Evolutionary conservation across 2,888 invertebrate genomes (phyloP).

Genomic region (Agrilus mali): DNA sequence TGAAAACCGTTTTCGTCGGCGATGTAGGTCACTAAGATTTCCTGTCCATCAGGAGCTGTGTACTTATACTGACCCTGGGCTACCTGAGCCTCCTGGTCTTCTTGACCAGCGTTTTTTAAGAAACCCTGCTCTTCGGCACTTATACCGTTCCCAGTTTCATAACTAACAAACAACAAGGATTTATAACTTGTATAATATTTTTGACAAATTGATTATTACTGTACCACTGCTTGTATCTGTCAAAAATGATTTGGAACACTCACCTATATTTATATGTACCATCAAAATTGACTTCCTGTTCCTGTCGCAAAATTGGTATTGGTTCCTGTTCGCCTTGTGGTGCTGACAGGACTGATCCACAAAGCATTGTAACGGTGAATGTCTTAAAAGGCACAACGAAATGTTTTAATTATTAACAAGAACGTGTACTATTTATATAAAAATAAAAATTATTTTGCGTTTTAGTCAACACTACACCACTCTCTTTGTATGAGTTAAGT

Average conservation of each 20-base stretch:
- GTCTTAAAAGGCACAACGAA: slow-evolving; percentile 1
- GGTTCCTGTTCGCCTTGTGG: slow-evolving; percentile 38
- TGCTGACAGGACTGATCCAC: slow-evolving; percentile 17
- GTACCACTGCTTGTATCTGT: too few species aligned
- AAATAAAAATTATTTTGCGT: too few species aligned
- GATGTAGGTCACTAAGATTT: slow-evolving; percentile 42
- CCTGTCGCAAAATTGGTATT: slow-evolving; percentile 53
- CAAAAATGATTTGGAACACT: not conserved
- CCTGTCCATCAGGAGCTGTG: slow-evolving; percentile 41
- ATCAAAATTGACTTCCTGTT: slow-evolving; percentile 55
- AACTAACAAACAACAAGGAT: too few species aligned
- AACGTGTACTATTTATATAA: too few species aligned
- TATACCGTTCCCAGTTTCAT: slow-evolving; percentile 48
- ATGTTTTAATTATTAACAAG: too few species aligned
- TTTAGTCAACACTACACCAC: too few species aligned
- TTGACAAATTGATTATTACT: too few species aligned
- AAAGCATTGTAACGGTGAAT: slow-evolving; percentile 11
- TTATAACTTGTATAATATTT: too few species aligned
- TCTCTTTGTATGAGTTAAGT: too few species aligned
- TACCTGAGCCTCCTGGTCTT: slow-evolving; percentile 41
- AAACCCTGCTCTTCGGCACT: slow-evolving; percentile 44
- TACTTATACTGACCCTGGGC: slow-evolving; percentile 45
- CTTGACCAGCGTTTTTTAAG: slow-evolving; percentile 41
- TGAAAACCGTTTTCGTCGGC: slow-evolving; percentile 62
- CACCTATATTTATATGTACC: slow-evolving; percentile 50